Conservation (phyloP, 1,140 invertebrate species). For the Drosophila navojoa region DNA sequence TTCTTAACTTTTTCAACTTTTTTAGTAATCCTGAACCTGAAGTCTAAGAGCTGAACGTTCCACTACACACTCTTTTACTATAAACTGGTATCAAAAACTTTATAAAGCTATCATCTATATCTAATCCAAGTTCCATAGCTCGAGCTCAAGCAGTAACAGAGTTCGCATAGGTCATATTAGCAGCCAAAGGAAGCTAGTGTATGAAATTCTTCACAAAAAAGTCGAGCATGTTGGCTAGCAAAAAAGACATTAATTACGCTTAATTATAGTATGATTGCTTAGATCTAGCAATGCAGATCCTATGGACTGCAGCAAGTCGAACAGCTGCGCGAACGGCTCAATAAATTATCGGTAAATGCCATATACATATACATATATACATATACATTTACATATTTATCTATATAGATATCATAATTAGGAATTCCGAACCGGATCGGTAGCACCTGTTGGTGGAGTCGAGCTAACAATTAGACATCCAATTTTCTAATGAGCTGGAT, state of each 20-base stretch:
- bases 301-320: not conserved
- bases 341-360: conserved; percentile 55
- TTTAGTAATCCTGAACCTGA: no score
- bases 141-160: no score
- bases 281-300: conserved; percentile 5
- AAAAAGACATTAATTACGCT: conserved; percentile 47
- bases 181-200: not conserved
- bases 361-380: not conserved
- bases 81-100: no score
- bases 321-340: conserved; percentile 35
- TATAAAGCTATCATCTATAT: no score
- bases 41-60: no score
- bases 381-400: no score
- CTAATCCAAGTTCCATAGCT: no score
- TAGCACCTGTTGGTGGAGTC: not conserved
- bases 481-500: conserved; percentile 16
- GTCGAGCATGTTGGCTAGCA: not conserved
- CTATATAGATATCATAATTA: not conserved
- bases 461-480: conserved; percentile 6
- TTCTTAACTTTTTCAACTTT: no score
- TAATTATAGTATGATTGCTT: conserved; percentile 45
- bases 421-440: conserved; percentile 2
- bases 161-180: not conserved
- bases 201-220: not conserved
- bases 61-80: no score